A percentile compares a stretch with the other conserved stretches of the same genome.
Conservation (phyloP, 2,797 vertebrate species). For the Pyrocephalus nanus region DNA sequence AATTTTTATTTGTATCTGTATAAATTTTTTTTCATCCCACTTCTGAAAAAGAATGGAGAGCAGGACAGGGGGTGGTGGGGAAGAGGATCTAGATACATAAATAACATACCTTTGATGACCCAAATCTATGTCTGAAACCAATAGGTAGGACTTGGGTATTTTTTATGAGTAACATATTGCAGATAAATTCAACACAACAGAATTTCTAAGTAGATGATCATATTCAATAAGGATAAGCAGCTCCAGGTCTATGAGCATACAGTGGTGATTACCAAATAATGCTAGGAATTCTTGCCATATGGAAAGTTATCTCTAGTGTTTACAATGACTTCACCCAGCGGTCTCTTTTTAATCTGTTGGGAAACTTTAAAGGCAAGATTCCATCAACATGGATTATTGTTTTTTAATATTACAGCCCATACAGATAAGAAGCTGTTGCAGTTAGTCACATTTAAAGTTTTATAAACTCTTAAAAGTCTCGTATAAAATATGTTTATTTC, state of each 20-base stretch:
- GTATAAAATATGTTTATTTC: background rate
- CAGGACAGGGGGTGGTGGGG: fast-evolving
- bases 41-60: background rate
- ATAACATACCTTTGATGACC: background rate
- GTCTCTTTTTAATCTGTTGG: slow-evolving; percentile 6
- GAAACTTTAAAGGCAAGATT: slow-evolving; percentile 47
- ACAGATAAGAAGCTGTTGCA: background rate
- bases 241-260: background rate
- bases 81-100: background rate
- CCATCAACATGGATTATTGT: background rate
- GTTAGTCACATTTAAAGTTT: background rate
- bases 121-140: background rate
- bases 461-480: background rate
- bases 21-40: background rate
- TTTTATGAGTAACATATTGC: background rate
- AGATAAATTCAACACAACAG: background rate
- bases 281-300: slow-evolving; percentile 52
- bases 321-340: slow-evolving; percentile 40
- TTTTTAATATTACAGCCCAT: background rate
- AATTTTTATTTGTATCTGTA: background rate
- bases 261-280: slow-evolving; percentile 39
- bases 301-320: slow-evolving; percentile 37
- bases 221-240: background rate
- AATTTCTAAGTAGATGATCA: slow-evolving; percentile 6
- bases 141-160: background rate